phyloP scores from a whole-genome alignment of 2,113 vertebrate species.

The Bagarius yarrelli region DNA sequence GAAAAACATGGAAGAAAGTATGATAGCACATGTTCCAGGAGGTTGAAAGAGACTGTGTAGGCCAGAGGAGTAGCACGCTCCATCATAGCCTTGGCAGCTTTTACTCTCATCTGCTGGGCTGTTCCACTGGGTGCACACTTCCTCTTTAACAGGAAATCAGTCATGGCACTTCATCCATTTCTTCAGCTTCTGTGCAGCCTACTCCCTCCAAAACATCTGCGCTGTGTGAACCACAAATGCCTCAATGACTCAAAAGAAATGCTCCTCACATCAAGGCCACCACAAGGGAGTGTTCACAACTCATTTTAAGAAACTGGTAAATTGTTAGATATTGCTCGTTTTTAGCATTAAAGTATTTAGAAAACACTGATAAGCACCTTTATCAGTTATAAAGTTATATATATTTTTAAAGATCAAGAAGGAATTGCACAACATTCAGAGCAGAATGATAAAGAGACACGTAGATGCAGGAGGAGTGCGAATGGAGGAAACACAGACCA shows the following conservation, averaged over 20 bases:
- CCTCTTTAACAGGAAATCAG: constrained; percentile 50
- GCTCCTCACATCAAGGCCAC: neutral
- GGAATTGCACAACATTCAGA: neutral
- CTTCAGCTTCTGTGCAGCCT: constrained; percentile 21
- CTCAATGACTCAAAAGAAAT: constrained; percentile 8
- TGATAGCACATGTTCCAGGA: neutral
- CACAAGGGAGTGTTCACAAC: neutral
- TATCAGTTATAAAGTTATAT: neutral
- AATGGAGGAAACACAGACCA: constrained; percentile 40
- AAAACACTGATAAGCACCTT: neutral
- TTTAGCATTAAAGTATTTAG: neutral
- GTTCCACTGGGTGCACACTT: constrained; percentile 39
- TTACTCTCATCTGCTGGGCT: constrained; percentile 36
- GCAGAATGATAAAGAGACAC: constrained; percentile 44
- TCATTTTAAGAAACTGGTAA: neutral
- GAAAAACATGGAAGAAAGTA: neutral
- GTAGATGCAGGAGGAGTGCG: constrained; percentile 36
- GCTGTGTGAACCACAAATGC: constrained; percentile 17
- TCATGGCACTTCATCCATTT: constrained; percentile 50
- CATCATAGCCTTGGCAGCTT: constrained; percentile 33
- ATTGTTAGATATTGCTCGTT: neutral
- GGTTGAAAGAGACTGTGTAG: constrained; percentile 13
- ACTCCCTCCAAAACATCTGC: constrained; percentile 21
- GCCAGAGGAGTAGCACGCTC: constrained; percentile 15
- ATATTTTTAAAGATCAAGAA: neutral